Evolutionary conservation across 1,140 invertebrate genomes (phyloP).

Genomic region (Macrocentrus cingulum): DNA sequence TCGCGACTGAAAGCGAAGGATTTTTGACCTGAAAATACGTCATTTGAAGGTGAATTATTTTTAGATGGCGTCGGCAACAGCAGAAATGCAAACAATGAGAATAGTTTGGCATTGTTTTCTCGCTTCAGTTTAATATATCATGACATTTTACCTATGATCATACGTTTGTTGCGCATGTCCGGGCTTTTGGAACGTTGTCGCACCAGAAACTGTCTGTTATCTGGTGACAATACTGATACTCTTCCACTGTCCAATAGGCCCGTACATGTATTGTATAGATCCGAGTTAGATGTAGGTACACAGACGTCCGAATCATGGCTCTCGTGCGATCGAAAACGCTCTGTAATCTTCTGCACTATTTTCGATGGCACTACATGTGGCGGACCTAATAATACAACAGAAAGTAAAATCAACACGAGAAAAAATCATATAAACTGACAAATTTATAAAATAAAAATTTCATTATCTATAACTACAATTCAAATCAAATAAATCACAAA

Average conservation of each 20-base stretch:
- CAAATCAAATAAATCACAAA: too few species aligned
- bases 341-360: conserved; percentile 64
- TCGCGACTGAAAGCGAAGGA: conserved; percentile 60
- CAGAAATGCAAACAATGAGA: too few species aligned
- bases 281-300: conserved; percentile 30
- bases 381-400: conserved; percentile 47
- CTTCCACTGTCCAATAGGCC: conserved; percentile 35
- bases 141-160: conserved; percentile 53
- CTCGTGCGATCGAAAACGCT: conserved; percentile 61
- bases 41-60: background rate
- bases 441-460: too few species aligned
- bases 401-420: background rate
- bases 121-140: background rate
- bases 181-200: conserved; percentile 56
- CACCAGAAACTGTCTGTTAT: conserved; percentile 61
- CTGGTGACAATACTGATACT: conserved; percentile 58
- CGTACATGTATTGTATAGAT: conserved; percentile 33
- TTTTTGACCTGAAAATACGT: conserved; percentile 52
- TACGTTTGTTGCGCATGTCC: conserved; percentile 55
- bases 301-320: conserved; percentile 49
- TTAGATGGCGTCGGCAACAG: too few species aligned
- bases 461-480: too few species aligned
- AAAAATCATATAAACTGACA: too few species aligned
- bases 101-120: conserved; percentile 3
- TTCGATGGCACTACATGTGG: conserved; percentile 61